A percentile compares a stretch with the other conserved stretches of the same genome.
Conservation (phyloP, 2,797 vertebrate species). For the Gorsachius magnificus region DNA sequence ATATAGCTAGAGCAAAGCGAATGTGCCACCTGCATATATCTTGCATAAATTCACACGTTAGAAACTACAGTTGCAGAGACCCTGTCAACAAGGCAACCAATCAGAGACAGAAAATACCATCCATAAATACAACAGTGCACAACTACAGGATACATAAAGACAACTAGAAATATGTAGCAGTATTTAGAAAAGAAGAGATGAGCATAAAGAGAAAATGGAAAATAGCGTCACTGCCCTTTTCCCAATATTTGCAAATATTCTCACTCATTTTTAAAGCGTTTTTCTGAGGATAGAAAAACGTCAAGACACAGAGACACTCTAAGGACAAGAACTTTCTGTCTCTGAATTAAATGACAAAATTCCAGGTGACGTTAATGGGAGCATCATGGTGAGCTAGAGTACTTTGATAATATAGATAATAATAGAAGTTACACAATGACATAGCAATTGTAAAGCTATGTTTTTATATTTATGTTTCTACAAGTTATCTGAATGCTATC, state of each 20-base stretch:
- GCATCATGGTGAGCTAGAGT: not conserved
- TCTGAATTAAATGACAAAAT: not conserved
- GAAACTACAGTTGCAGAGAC: slow-evolving; percentile 7
- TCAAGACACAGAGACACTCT: not conserved
- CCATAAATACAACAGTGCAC: not conserved
- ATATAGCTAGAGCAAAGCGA: not conserved
- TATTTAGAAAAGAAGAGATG: not conserved
- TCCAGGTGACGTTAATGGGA: not conserved
- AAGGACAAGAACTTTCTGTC: not conserved
- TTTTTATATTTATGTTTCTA: not conserved
- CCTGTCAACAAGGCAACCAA: not conserved
- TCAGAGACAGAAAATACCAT: not conserved
- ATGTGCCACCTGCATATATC: not conserved
- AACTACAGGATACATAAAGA: not conserved
- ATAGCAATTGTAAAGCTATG: not conserved
- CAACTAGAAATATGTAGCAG: not conserved
- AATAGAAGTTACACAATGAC: not conserved
- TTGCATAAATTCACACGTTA: not conserved
- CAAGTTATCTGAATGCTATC: not conserved
- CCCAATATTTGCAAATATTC: not conserved
- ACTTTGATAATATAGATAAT: not conserved
- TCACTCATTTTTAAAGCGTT: not conserved
- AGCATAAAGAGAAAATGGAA: not conserved
- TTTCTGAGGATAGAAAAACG: not conserved
- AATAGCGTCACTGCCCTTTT: not conserved